A percentile compares a stretch with the other conserved stretches of the same genome.
Evolutionary conservation across 2,113 vertebrate genomes (phyloP).

Genomic region (Platycercus adscitus): DNA sequence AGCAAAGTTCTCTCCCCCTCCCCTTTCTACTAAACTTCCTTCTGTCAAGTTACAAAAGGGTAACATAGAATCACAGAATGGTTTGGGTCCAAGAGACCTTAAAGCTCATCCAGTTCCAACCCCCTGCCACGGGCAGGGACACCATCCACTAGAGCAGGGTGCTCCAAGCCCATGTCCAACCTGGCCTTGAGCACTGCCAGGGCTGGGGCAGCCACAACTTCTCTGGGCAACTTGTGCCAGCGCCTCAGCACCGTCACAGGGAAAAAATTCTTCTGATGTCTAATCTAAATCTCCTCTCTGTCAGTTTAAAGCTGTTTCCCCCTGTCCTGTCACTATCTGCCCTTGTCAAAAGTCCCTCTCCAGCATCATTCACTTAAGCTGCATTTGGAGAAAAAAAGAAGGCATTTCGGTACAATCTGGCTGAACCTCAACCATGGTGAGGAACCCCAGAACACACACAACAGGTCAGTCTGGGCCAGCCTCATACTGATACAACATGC

Average conservation of each 20-base stretch:
- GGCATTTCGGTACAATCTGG: background rate
- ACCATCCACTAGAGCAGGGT: background rate
- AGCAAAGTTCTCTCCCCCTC: background rate
- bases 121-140: background rate
- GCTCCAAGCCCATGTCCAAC: background rate
- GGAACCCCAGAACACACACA: background rate
- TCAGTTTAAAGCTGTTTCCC: background rate
- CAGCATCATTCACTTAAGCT: background rate
- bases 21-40: background rate
- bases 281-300: background rate
- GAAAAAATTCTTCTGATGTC: background rate
- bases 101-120: background rate
- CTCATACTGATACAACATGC: background rate
- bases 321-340: background rate
- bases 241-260: background rate
- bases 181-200: background rate
- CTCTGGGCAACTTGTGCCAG: background rate
- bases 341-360: background rate
- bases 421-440: background rate
- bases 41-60: background rate
- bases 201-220: background rate
- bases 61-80: background rate
- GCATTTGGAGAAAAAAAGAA: background rate
- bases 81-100: background rate
- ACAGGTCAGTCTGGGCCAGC: background rate